These are phyloP conservation scores for Limulus polyphemus DNA, from an alignment of 2,888 invertebrate genomes.

Conservation along the genomic window DNA sequence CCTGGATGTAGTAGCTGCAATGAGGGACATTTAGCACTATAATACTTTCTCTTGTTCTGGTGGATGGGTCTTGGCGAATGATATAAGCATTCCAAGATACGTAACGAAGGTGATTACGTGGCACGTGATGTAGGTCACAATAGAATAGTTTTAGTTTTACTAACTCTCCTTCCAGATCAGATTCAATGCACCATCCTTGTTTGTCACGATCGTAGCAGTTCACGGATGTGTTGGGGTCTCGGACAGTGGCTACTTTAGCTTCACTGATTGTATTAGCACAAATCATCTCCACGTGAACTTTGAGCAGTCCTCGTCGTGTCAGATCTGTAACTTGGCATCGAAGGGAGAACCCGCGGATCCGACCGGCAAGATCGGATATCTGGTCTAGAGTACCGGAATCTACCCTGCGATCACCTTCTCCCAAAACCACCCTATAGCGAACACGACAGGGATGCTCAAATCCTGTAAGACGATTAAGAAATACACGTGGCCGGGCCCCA, in stretches of 20 bases:
- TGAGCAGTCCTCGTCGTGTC: slow-evolving; percentile 37
- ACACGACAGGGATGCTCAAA: slow-evolving; percentile 67
- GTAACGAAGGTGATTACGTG: slow-evolving; percentile 55
- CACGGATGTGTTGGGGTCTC: slow-evolving; percentile 36
- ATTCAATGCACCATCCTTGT: slow-evolving; percentile 58
- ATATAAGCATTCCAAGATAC: slow-evolving; percentile 31
- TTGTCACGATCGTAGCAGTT: slow-evolving; percentile 66
- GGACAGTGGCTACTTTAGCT: slow-evolving; percentile 35
- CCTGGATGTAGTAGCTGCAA: slow-evolving; percentile 66
- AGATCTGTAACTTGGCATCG: slow-evolving; percentile 16
- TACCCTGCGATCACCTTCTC: slow-evolving; percentile 52
- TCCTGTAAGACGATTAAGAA: slow-evolving; percentile 57
- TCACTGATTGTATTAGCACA: slow-evolving; percentile 57
- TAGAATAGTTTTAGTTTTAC: slow-evolving; percentile 50
- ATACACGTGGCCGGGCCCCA: slow-evolving; percentile 29
- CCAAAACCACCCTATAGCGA: slow-evolving; percentile 50
- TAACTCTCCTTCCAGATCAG: slow-evolving; percentile 61
- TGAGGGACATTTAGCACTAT: slow-evolving; percentile 59
- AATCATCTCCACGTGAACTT: slow-evolving; percentile 57
- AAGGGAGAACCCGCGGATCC: slow-evolving; percentile 57
- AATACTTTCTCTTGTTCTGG: slow-evolving; percentile 50
- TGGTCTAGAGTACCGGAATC: slow-evolving; percentile 58
- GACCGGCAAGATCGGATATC: slow-evolving; percentile 55
- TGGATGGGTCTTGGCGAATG: slow-evolving; percentile 33
- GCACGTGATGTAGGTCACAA: slow-evolving; percentile 62